Conservation (phyloP, 2,113 vertebrate genomes). For the Orcinus orca region DNA sequence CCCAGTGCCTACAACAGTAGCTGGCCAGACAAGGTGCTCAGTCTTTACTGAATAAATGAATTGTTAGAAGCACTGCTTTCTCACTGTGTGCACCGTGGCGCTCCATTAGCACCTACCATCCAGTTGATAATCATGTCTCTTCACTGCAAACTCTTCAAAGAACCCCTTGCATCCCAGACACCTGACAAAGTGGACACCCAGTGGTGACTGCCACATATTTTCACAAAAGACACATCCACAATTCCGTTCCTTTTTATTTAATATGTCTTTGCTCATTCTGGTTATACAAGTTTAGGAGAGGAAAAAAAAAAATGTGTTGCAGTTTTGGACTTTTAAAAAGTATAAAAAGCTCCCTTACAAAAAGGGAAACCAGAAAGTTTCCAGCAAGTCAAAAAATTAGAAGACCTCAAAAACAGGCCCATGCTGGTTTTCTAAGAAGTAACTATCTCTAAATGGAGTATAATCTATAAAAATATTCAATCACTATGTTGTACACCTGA, state of each 20-base stretch:
- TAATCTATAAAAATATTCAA: too few species aligned
- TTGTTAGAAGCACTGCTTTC: too few species aligned
- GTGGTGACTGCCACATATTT: neutral
- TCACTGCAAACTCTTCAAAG: neutral
- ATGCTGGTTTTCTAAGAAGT: neutral
- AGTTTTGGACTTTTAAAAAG: neutral
- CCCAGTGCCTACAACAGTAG: neutral
- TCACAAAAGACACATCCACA: neutral
- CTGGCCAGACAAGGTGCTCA: neutral
- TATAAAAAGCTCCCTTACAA: neutral
- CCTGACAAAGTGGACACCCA: too few species aligned
- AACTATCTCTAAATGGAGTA: neutral
- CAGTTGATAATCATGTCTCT: neutral
- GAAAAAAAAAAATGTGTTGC: accelerated
- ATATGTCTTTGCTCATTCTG: neutral
- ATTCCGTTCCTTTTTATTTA: neutral
- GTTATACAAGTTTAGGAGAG: neutral
- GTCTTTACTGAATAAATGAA: neutral
- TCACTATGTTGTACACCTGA: too few species aligned
- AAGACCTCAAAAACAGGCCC: neutral
- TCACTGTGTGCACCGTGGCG: neutral
- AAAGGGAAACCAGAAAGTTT: neutral
- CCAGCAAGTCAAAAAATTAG: neutral
- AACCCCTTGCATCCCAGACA: too few species aligned
- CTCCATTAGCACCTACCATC: neutral